A percentile compares a stretch with the other conserved stretches of the same genome.
Evolutionary conservation across 2,113 vertebrate genomes (phyloP).

Genomic region (Perccottus glenii): DNA sequence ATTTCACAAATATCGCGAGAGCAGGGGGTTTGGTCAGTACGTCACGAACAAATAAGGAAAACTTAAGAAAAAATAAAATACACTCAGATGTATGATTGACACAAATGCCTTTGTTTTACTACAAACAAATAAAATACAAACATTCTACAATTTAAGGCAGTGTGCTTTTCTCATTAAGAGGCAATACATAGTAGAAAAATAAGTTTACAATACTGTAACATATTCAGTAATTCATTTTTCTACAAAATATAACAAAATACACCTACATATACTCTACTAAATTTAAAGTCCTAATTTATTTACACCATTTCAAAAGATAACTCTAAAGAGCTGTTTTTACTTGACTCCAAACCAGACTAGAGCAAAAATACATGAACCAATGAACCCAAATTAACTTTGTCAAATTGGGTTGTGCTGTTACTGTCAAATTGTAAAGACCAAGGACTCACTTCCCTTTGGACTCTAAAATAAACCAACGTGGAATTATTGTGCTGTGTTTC

Average conservation of each 20-base stretch:
- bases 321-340: no score
- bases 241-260: conserved; percentile 38
- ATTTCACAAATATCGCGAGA: no score
- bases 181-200: conserved; percentile 54
- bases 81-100: neutral
- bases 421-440: no score
- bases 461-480: no score
- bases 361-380: neutral
- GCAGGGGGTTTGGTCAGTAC: no score
- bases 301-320: neutral
- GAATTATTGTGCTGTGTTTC: no score
- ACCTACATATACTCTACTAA: conserved; percentile 22
- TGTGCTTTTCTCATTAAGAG: conserved; percentile 5
- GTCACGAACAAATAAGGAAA: no score
- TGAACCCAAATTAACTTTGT: no score
- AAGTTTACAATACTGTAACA: conserved; percentile 29
- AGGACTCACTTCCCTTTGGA: no score
- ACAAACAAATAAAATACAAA: conserved; percentile 72
- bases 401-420: no score
- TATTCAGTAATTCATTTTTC: conserved; percentile 35
- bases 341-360: neutral
- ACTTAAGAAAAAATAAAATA: neutral
- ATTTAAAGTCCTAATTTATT: conserved; percentile 21
- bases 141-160: conserved; percentile 33
- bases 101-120: conserved; percentile 69